These are phyloP conservation scores for Punctoribates punctum DNA, from an alignment of 2,888 invertebrate genomes.

Conservation along the genomic window DNA sequence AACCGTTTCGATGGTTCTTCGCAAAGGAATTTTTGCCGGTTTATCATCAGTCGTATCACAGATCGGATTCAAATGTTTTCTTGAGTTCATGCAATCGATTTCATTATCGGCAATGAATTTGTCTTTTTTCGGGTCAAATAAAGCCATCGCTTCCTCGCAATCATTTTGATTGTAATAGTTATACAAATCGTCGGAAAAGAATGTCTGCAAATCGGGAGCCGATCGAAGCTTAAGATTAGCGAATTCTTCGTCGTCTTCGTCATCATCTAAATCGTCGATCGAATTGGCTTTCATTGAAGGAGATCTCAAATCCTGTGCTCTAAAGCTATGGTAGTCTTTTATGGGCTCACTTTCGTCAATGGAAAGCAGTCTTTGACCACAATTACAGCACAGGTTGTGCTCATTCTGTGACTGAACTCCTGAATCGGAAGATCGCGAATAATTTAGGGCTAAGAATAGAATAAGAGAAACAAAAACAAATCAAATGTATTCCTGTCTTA, in stretches of 20 bases:
- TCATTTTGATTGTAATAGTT: constrained; percentile 14
- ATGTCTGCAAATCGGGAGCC: not conserved
- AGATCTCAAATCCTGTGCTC: not conserved
- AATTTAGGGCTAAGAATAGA: not conserved
- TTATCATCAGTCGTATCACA: constrained; percentile 17
- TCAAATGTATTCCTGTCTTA: not conserved
- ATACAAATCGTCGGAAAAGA: constrained; percentile 14
- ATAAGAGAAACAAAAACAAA: not conserved
- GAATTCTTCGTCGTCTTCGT: constrained; percentile 21
- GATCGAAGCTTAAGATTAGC: not conserved
- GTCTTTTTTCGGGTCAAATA: constrained; percentile 9
- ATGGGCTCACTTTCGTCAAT: not conserved
- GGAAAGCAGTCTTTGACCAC: constrained; percentile 14
- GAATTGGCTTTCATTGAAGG: not conserved
- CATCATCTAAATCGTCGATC: not conserved
- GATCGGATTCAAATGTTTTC: constrained; percentile 11
- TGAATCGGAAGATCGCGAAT: constrained; percentile 13
- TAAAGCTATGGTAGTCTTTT: not conserved
- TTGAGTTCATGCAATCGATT: not conserved
- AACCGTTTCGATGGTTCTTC: constrained; percentile 4
- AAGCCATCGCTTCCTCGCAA: constrained; percentile 15
- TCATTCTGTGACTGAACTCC: not conserved
- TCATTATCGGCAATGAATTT: not conserved
- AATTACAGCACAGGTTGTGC: constrained; percentile 2
- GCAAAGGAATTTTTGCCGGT: not conserved